Evolutionary conservation across 2,888 invertebrate species (phyloP).

Genomic region (Dynastes maya): DNA sequence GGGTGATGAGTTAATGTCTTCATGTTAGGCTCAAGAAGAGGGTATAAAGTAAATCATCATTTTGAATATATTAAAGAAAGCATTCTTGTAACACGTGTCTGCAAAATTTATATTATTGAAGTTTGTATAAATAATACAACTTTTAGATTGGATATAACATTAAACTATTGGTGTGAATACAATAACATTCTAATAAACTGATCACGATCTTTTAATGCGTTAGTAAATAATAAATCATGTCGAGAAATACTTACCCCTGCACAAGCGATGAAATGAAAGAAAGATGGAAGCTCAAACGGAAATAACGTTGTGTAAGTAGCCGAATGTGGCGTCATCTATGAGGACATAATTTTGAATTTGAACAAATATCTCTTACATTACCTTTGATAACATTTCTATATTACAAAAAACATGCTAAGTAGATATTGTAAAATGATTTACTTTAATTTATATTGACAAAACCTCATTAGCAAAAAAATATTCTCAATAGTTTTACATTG

Average conservation of each 20-base stretch:
- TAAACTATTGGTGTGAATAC: too few species aligned
- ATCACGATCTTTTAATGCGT: background rate
- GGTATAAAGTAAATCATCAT: constrained; percentile 42
- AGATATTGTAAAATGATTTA: too few species aligned
- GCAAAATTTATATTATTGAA: background rate
- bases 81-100: constrained; percentile 36
- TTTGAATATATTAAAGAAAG: constrained; percentile 1
- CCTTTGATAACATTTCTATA: too few species aligned
- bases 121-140: background rate
- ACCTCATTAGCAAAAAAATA: too few species aligned
- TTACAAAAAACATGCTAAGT: too few species aligned
- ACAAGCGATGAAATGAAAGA: constrained; percentile 36
- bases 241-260: constrained; percentile 15
- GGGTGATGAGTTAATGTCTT: constrained; percentile 49
- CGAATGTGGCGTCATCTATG: constrained; percentile 14
- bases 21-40: constrained; percentile 45
- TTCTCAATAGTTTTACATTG: too few species aligned
- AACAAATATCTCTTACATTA: background rate
- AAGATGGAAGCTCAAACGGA: constrained; percentile 26
- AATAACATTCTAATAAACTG: background rate
- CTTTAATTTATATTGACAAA: too few species aligned
- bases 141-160: background rate
- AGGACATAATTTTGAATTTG: background rate
- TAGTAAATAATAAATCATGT: background rate
- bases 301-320: background rate